Evolutionary conservation across 2,888 invertebrate species (phyloP), one percentile per base, ranked within the genome.

Genomic region (Melanostoma scalare): DNA sequence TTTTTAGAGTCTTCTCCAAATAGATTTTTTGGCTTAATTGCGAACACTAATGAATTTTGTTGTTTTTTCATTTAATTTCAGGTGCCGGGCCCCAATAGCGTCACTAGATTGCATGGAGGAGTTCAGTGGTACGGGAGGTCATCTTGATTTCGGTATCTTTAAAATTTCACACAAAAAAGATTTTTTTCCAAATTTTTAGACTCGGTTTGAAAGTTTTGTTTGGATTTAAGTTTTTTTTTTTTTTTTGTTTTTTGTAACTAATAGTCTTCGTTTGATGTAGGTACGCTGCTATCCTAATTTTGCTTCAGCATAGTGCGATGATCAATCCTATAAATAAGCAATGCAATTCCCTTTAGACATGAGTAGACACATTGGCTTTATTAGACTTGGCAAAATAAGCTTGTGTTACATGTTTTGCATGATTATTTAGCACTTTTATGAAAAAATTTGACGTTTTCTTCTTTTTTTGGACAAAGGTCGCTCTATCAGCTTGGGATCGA

Each of bases 21-120:
- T 40, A 40, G 20, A 56, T 33, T 48, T 20, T 65, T 69, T 77
- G 46, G 20, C 44, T 63, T 61, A 53, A 72, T 68, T 20, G 20
- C 20, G 20, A 20, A 20, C 20, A 20, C 20, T 53, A n/a, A 3
- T 10, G 20, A 35, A n/a, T 33, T 33, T 40, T 30, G 48, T 42
- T 42, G 63, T 48, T 56, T 53, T 30, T 50, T 36, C 10, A 6
- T 86, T 55, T 72, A 40, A 35, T 90, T 92, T 31, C 92, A 95
- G 97, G 94, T 97, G 96, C 93, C 95, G 97, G 90, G 97, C 97
- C 88, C 97, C 97, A 88, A 97, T 97, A 92, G 97, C 97, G 88
- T 97, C 96, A 90, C 93, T 97, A 91, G 97, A 97, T 93, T 97
- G 97, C 92, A 97, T 97, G 96, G 97, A 97, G 93, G 97, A 97